phyloP scores from a whole-genome alignment of 2,797 vertebrate genomes.

The Mormyrus proboscirostris region DNA sequence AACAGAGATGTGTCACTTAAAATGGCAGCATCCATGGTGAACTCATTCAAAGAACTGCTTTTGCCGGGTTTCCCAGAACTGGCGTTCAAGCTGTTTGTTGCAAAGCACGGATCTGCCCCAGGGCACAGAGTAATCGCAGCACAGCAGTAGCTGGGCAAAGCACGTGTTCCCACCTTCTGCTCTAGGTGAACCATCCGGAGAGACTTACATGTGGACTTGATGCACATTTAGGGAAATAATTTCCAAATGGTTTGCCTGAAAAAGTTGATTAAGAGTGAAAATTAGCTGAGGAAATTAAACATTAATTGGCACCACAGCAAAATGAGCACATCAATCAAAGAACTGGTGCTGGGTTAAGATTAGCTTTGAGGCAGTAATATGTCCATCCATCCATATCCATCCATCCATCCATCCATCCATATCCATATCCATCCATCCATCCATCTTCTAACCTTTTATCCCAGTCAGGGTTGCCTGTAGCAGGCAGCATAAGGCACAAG shows the following conservation, averaged over 20 bases:
- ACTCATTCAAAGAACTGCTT: constrained; percentile 20
- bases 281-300: not conserved
- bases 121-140: constrained; percentile 24
- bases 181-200: not conserved
- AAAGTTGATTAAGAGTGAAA: not conserved
- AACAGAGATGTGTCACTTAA: constrained; percentile 39
- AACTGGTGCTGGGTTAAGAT: not conserved
- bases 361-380: not conserved
- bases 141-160: constrained; percentile 33
- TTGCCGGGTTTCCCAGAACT: constrained; percentile 29
- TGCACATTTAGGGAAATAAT: not conserved
- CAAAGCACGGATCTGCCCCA: constrained; percentile 31
- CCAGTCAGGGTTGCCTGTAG: not conserved
- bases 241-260: not conserved
- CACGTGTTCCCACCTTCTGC: constrained; percentile 38
- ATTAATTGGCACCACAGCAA: not conserved
- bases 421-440: not conserved
- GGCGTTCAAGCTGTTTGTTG: constrained; percentile 32
- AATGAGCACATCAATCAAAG: not conserved
- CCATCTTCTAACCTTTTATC: not conserved
- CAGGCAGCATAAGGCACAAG: not conserved
- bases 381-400: not conserved
- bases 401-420: not conserved
- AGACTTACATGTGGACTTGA: not conserved
- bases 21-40: constrained; percentile 12